Evolutionary conservation across 2,113 vertebrate genomes (phyloP).

Genomic region (Todiramphus chloris): DNA sequence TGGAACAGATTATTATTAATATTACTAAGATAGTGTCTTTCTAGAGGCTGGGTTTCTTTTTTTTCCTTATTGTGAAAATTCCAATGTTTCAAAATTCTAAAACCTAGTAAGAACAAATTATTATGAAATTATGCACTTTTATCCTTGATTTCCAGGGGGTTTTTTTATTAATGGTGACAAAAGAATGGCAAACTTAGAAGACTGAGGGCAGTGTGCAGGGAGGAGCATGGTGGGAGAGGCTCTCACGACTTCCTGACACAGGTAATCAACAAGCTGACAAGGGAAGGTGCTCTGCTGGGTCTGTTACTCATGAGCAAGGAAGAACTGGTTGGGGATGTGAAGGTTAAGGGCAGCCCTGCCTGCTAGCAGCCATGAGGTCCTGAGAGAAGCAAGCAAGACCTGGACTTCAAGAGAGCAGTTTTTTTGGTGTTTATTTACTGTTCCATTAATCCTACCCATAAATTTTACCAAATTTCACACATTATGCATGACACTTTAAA

Average conservation of each 20-base stretch:
- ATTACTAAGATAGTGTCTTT: background rate
- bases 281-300: background rate
- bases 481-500: no score
- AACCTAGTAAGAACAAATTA: background rate
- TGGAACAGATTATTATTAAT: background rate
- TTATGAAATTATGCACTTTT: background rate
- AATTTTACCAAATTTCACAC: background rate
- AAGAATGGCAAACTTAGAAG: background rate
- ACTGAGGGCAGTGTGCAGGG: background rate
- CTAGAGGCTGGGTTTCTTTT: background rate
- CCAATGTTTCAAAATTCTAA: background rate
- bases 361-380: background rate
- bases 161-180: background rate
- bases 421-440: background rate
- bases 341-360: background rate
- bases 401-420: background rate
- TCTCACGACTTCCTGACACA: background rate
- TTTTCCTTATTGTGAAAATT: background rate
- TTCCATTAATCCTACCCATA: background rate
- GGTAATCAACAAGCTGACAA: background rate
- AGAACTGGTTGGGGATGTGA: background rate
- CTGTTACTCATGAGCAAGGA: background rate
- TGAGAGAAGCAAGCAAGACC: background rate
- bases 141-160: background rate
- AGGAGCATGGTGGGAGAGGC: background rate